Evolutionary conservation across 2,113 vertebrate genomes (phyloP), one percentile per base, ranked within the genome.

Genomic region (Rhipidura dahli): DNA sequence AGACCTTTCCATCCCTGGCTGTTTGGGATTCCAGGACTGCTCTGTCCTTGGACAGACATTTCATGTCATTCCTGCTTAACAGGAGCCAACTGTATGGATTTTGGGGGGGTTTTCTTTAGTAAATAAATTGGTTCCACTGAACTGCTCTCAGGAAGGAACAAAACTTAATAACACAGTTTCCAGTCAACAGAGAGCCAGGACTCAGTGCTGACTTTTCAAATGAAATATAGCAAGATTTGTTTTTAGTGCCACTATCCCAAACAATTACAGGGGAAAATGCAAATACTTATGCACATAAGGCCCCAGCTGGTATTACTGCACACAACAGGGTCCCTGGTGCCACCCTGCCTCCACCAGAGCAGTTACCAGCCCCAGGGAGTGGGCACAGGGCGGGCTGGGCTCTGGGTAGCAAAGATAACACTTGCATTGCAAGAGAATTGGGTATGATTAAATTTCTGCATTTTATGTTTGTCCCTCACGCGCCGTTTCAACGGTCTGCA

Each of bases 271-370:
- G 51, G 68, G 28, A 69, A 94, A 87, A 97, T 97, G 95, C 97
- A 98, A 97, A 98, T 84, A 13, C 8, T 0, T 24, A 97, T 96
- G 96, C 96, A 98, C 97, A 98, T 94, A 16, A 92, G 33, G 40
- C 14, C 3, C 24, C 89, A 85, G 85, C 92, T 95, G 90, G 90
- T 94, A 31, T 24, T 93, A 44, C 45, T 64, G 11, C 27, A 24
- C 63, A 54, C 69, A 63, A 15, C 56, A 22, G 17, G 0, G 3
- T 90, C 68, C 63, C 93, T 80, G 76, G 80, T 89, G 82, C 72
- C 91, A 28, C 20, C 11, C 53, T 75, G 79, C 75, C 79, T 84
- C 30, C 70, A 49, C 0, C 10, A 72, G 95, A 69, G 30, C 92
- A 76, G 92, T 93, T 95, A 82, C 28, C 14, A 75, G 93, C 83